phyloP scores from a whole-genome alignment of 2,888 invertebrate genomes.

The Cantharis rustica region DNA sequence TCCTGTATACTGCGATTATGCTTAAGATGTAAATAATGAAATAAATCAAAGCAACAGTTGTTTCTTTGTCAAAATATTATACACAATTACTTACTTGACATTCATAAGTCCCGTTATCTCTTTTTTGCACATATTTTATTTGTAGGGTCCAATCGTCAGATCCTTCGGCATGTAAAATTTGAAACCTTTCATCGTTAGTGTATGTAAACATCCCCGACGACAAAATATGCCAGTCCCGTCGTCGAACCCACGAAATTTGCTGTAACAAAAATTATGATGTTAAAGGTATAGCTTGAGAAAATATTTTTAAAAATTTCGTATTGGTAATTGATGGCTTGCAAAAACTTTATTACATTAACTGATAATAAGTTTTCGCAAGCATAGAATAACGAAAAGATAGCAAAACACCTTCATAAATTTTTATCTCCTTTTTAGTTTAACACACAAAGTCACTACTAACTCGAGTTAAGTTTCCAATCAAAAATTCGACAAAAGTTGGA shows the following conservation, averaged over 20 bases:
- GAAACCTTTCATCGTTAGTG: conserved; percentile 87
- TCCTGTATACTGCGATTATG: background rate
- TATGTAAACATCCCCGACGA: conserved; percentile 89
- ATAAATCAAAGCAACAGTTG: background rate
- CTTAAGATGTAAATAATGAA: background rate
- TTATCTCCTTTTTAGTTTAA: background rate
- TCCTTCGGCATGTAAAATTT: conserved; percentile 80
- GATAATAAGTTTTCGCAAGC: background rate
- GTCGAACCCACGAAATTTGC: conserved; percentile 91
- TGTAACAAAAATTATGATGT: conserved; percentile 51
- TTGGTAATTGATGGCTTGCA: background rate
- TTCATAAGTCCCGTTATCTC: conserved; percentile 93
- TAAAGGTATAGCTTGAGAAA: background rate
- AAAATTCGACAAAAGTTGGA: background rate
- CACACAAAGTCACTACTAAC: background rate
- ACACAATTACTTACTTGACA: conserved; percentile 73
- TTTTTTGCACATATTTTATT: conserved; percentile 91
- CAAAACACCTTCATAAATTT: background rate
- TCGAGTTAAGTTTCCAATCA: background rate
- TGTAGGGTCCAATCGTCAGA: conserved; percentile 94
- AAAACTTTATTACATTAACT: background rate
- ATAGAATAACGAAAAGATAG: background rate
- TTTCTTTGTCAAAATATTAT: background rate
- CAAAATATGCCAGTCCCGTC: conserved; percentile 92
- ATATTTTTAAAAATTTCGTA: background rate